phyloP scores from a whole-genome alignment of 2,888 invertebrate genomes.

The Hypomecis punctinalis region DNA sequence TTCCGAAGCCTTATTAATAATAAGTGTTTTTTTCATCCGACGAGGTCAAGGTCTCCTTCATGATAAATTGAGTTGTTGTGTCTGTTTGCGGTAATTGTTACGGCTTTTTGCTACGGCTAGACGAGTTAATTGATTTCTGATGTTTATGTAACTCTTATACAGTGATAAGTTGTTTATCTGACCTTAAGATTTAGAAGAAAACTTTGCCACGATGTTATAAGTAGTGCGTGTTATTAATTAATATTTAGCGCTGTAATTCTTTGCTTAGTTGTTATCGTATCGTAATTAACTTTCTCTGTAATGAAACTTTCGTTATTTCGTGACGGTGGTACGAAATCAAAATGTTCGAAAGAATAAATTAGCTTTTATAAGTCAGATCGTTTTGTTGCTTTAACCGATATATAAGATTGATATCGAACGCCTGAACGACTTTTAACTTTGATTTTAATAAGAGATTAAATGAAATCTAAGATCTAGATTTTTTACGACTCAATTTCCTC shows the following conservation, averaged over 20 bases:
- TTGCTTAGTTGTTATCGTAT: slow-evolving; percentile 5
- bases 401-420: slow-evolving; percentile 6
- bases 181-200: background rate
- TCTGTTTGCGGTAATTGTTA: slow-evolving; percentile 35
- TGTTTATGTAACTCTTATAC: slow-evolving; percentile 23
- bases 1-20: slow-evolving; percentile 14
- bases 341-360: slow-evolving; percentile 3
- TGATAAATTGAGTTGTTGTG: slow-evolving; percentile 37
- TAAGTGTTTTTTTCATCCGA: slow-evolving; percentile 4
- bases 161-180: slow-evolving; percentile 5
- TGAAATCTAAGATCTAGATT: slow-evolving; percentile 8
- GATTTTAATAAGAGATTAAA: slow-evolving; percentile 1
- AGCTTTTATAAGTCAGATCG: slow-evolving; percentile 8
- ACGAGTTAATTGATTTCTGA: slow-evolving; percentile 32
- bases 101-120: slow-evolving; percentile 31
- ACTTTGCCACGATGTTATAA: background rate
- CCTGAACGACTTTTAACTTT: slow-evolving; percentile 1
- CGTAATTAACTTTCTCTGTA: slow-evolving; percentile 15
- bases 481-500: slow-evolving; percentile 8
- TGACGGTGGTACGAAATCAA: background rate
- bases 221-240: background rate
- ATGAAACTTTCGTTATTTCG: slow-evolving; percentile 11
- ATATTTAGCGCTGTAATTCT: background rate
- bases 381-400: slow-evolving; percentile 4
- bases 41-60: slow-evolving; percentile 36